Conservation (phyloP, 2,888 invertebrate genomes). For the Penaeus monodon region DNA sequence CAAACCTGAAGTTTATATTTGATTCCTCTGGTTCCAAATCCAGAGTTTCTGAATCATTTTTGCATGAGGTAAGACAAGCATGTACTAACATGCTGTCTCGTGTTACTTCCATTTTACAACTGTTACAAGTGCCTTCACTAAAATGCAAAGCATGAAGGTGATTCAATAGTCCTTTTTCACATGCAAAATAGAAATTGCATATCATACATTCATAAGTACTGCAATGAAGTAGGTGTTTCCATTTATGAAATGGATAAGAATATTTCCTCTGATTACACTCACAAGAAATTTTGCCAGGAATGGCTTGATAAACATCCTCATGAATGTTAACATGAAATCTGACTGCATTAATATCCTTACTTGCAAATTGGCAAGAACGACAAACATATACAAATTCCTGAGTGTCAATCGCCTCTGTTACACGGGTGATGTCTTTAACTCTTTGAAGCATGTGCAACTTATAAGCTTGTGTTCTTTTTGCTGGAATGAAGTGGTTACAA, state of each 20-base stretch:
- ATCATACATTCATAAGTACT: slow-evolving; percentile 39
- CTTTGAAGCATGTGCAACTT: slow-evolving; percentile 53
- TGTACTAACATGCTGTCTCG: slow-evolving; percentile 21
- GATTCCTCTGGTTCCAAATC: neutral
- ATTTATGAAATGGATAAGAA: slow-evolving; percentile 50
- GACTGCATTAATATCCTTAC: slow-evolving; percentile 49
- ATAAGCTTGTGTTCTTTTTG: slow-evolving; percentile 39
- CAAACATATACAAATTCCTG: slow-evolving; percentile 49
- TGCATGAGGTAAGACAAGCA: slow-evolving; percentile 19
- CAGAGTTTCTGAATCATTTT: neutral
- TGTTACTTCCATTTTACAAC: slow-evolving; percentile 31
- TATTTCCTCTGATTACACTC: slow-evolving; percentile 38
- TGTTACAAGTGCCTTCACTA: slow-evolving; percentile 21
- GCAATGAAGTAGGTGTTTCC: slow-evolving; percentile 41
- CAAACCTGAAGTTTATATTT: neutral
- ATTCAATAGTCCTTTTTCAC: slow-evolving; percentile 42
- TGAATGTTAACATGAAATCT: slow-evolving; percentile 60
- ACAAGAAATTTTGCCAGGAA: slow-evolving; percentile 25
- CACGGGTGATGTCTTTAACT: slow-evolving; percentile 29
- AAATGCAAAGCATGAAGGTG: slow-evolving; percentile 57
- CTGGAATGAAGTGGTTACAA: slow-evolving; percentile 56
- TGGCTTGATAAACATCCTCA: slow-evolving; percentile 54
- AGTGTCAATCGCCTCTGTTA: slow-evolving; percentile 21
- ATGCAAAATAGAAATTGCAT: slow-evolving; percentile 55
- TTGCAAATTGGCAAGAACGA: slow-evolving; percentile 44